phyloP scores from a whole-genome alignment of 2,113 vertebrate genomes.

The Eclectus roratus region DNA sequence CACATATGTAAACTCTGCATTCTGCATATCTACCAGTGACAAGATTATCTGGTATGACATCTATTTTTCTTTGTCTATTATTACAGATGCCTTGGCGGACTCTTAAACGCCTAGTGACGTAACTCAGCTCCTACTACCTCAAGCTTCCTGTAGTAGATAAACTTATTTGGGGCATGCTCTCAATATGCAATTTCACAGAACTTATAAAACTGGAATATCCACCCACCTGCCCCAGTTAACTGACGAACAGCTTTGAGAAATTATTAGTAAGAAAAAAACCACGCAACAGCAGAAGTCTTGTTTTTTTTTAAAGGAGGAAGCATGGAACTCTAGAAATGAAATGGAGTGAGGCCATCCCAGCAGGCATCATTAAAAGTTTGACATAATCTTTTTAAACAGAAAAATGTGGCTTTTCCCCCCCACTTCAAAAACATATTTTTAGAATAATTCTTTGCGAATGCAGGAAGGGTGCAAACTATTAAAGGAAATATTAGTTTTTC shows the following conservation, averaged over 20 bases:
- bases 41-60: background rate
- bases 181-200: background rate
- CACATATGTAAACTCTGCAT: background rate
- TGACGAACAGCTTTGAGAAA: background rate
- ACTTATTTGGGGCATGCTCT: background rate
- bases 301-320: background rate
- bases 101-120: background rate
- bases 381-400: conserved; percentile 43
- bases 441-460: background rate
- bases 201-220: background rate
- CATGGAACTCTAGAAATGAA: conserved; percentile 19
- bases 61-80: background rate
- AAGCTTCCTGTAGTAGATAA: background rate
- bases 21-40: background rate
- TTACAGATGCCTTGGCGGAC: background rate
- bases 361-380: conserved; percentile 29
- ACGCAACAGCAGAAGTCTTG: background rate
- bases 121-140: background rate
- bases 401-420: background rate
- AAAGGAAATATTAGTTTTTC: background rate
- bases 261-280: background rate
- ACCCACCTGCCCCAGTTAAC: background rate
- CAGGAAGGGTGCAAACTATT: background rate
- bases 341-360: conserved; percentile 48
- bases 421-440: background rate